Base-by-base conservation (phyloP, 2,888 invertebrate genomes). In the Amorpha juglandis region DNA sequence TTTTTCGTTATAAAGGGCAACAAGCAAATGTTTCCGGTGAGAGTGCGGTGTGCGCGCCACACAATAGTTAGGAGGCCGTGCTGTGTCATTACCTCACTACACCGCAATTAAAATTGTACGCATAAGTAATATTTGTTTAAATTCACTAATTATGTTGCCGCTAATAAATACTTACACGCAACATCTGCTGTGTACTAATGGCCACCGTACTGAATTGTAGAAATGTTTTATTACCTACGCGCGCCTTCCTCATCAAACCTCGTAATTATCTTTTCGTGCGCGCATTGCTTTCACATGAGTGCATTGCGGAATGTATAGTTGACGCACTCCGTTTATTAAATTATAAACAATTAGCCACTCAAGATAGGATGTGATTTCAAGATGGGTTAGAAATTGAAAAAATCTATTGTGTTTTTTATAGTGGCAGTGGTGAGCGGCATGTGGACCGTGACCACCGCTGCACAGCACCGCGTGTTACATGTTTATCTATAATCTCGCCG, bases 41-140 rank as follows among this genome's bases (percentile, higher is more conserved):
- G 62, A 47, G 50, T 16, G 45, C 45, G 14, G 35, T 27, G 33
- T 16, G 14, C 68, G 68, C 74, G 75, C 76, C 78, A 77, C 74
- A 72, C 73, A 76, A 75, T 74, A 74, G 77, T 70, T 71, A 74
- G 71, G 66, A 50, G 38, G 64, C 51, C 74, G 65, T 71, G 73
- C 76, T 80, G 73, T 88, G 82, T 88, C 83, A 88, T 89, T 90
- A 89, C 79, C 71, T 76, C 78, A 69, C 72, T 74, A 71, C 72
- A 72, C 73, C 69, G 81, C 86, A 90, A 91, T 91, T 91, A 92
- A 89, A 92, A 89, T 84, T 77, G 86, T 87, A 89, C 86, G 87
- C 87, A 79, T 86, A 89, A 87, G 84, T 88, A 85, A 89, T 92
- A 90, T 92, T 93, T 92, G 92, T 90, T 90, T 86, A 87, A 88